These are phyloP conservation scores for Peromyscus leucopus DNA, from an alignment of 2,113 vertebrate species.

Conservation along the genomic window DNA sequence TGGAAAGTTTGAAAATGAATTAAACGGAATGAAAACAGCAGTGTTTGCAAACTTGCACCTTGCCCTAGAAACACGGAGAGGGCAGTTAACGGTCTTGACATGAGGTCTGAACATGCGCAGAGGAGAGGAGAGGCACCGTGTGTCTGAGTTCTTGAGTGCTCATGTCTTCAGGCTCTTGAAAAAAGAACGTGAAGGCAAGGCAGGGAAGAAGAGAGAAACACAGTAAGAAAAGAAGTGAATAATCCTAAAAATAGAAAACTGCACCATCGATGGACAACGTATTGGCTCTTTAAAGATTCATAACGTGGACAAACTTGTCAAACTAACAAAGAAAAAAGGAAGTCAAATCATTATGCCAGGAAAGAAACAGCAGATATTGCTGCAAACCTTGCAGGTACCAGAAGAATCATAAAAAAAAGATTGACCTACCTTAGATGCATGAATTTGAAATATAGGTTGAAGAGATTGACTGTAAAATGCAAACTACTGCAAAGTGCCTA, in stretches of 20 bases:
- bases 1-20: neutral
- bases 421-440: fast-evolving
- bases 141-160: neutral
- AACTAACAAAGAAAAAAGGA: neutral
- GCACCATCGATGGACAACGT: neutral
- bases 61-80: neutral
- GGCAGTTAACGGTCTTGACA: neutral
- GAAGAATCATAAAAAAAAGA: neutral
- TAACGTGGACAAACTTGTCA: neutral
- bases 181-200: neutral
- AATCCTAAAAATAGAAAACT: neutral
- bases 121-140: too few relatives aligned
- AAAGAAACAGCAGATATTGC: neutral
- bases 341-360: neutral
- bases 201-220: neutral
- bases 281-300: neutral
- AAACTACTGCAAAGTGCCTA: neutral
- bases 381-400: neutral
- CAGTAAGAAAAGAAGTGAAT: neutral
- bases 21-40: neutral
- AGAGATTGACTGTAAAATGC: neutral
- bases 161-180: neutral
- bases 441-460: neutral
- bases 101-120: too few relatives aligned
- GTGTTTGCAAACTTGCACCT: neutral